Conservation (phyloP, 1,140 invertebrate species). For the Magallana gigas region DNA sequence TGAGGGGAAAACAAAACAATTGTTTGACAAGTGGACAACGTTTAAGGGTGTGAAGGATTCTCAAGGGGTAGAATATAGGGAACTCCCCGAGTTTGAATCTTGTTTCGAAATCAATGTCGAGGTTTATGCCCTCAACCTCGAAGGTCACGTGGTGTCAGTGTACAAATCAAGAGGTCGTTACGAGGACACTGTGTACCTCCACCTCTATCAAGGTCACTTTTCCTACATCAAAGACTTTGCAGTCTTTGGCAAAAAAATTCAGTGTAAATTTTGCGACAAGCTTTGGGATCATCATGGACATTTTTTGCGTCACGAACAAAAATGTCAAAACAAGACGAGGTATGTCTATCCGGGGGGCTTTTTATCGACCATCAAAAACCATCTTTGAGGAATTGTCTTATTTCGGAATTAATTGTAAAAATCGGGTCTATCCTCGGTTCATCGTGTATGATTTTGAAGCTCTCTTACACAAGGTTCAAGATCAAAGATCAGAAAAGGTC, state of each 20-base stretch:
- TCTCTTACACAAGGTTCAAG: background rate
- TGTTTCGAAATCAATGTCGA: constrained; percentile 34
- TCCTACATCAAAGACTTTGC: constrained; percentile 13
- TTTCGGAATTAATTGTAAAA: background rate
- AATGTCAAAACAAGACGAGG: background rate
- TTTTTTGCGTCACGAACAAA: background rate
- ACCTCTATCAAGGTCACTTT: constrained; percentile 40
- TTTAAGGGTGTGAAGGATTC: background rate
- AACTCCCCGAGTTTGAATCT: constrained; percentile 22
- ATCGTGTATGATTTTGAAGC: background rate
- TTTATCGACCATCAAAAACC: background rate
- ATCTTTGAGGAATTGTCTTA: constrained; percentile 32
- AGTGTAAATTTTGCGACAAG: background rate
- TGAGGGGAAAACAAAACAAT: constrained; percentile 10
- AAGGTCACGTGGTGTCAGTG: background rate
- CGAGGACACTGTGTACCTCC: constrained; percentile 31
- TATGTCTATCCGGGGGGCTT: no score
- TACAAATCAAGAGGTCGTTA: constrained; percentile 34
- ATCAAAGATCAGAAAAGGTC: background rate
- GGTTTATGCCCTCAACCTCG: background rate
- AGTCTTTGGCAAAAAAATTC: background rate
- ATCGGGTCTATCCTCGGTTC: background rate
- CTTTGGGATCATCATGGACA: background rate
- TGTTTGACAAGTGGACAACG: background rate
- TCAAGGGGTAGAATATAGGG: constrained; percentile 15